A percentile compares a stretch with the other conserved stretches of the same genome.
Evolutionary conservation across 2,113 vertebrate species (phyloP).

Genomic region (Proteles cristata): DNA sequence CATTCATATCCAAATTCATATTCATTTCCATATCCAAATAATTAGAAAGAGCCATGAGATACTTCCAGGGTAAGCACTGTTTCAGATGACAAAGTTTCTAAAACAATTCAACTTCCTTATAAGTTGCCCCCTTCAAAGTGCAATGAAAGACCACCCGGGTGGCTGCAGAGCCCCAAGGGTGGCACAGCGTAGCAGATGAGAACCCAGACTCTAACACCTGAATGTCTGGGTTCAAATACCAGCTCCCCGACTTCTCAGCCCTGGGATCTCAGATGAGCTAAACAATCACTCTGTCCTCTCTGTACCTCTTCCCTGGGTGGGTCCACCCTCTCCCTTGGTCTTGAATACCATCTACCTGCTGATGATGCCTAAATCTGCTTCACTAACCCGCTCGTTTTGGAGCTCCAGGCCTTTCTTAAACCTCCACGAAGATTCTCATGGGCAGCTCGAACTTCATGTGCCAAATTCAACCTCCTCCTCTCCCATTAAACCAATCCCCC

Average conservation of each 20-base stretch:
- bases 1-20: neutral
- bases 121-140: neutral
- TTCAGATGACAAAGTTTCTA: neutral
- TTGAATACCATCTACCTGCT: neutral
- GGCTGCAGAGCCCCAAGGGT: neutral
- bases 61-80: neutral
- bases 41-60: neutral
- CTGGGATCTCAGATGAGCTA: neutral
- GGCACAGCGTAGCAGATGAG: accelerated
- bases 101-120: neutral
- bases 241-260: no score
- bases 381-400: neutral
- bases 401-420: neutral
- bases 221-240: neutral
- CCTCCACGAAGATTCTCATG: accelerated
- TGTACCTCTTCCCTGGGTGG: neutral
- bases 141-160: neutral
- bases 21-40: neutral
- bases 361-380: no score
- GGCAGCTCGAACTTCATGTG: neutral
- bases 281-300: neutral
- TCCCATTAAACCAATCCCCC: neutral
- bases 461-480: neutral
- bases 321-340: neutral
- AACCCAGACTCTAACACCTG: neutral